A percentile compares a stretch with the other conserved stretches of the same genome.
Evolutionary conservation across 2,888 invertebrate species (phyloP).

Genomic region (Adelphocoris suturalis): DNA sequence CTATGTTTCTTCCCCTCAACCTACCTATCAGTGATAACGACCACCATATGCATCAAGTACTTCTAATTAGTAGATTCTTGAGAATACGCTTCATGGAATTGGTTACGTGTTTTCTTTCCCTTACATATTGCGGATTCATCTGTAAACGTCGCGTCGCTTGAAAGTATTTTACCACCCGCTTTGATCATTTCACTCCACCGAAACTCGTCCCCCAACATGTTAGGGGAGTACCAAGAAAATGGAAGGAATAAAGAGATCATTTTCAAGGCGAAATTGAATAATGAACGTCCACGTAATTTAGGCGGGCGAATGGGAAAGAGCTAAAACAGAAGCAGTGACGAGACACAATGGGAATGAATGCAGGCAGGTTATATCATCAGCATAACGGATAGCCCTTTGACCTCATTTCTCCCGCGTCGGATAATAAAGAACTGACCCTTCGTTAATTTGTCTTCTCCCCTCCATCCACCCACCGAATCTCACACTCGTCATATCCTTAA

Average conservation of each 20-base stretch:
- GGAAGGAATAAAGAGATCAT: background rate
- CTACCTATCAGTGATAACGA: no score
- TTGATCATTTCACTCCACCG: background rate
- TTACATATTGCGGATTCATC: no score
- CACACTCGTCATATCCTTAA: constrained; percentile 27
- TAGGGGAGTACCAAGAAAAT: background rate
- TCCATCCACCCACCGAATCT: constrained; percentile 9
- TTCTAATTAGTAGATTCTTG: no score
- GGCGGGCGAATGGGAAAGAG: constrained; percentile 52
- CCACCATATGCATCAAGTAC: no score
- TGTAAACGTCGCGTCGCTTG: no score
- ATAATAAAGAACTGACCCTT: constrained; percentile 63
- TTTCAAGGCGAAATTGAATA: constrained; percentile 10
- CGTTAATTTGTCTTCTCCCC: constrained; percentile 62
- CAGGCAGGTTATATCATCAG: constrained; percentile 67
- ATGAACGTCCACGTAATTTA: constrained; percentile 42
- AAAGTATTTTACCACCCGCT: no score
- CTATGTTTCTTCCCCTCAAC: no score
- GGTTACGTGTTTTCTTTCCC: no score
- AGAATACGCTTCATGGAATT: no score
- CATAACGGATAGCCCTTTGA: constrained; percentile 69
- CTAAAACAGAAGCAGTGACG: constrained; percentile 53
- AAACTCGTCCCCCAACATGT: background rate
- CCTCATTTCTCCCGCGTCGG: constrained; percentile 63
- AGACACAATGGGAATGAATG: constrained; percentile 65